A percentile compares a stretch with the other conserved stretches of the same genome.
phyloP scores from a whole-genome alignment of 2,797 vertebrate species.

The Helarctos malayanus region DNA sequence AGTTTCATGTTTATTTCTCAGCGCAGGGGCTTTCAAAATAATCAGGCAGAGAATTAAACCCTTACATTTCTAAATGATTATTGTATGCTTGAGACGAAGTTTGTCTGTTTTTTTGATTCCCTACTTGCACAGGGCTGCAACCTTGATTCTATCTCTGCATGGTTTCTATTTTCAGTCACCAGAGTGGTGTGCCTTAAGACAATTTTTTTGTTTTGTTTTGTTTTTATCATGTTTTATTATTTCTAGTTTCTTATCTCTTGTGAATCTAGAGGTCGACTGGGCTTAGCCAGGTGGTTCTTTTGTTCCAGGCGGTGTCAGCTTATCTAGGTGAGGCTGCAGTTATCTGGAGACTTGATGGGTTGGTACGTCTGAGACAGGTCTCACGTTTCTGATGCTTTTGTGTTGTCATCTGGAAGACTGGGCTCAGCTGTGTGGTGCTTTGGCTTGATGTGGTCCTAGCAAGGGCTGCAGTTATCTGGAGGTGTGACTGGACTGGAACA shows the following conservation, averaged over 20 bases:
- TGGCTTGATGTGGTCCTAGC: not conserved
- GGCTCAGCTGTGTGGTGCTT: not conserved
- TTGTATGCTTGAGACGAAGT: not conserved
- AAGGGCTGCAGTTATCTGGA: not conserved
- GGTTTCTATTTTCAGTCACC: not conserved
- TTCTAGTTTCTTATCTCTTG: not conserved
- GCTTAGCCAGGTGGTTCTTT: not conserved
- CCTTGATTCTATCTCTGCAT: not conserved
- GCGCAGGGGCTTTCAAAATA: not conserved
- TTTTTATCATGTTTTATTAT: not conserved
- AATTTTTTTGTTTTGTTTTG: not conserved
- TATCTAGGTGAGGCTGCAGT: not conserved
- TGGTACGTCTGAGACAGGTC: not conserved
- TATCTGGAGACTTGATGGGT: not conserved
- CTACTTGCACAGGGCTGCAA: not conserved
- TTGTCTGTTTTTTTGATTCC: not conserved
- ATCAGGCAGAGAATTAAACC: not conserved
- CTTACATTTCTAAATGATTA: not conserved
- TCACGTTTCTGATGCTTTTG: not conserved
- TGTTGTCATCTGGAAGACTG: not conserved
- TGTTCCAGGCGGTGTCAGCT: not conserved
- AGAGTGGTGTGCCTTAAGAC: not conserved
- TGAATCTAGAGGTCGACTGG: not conserved
- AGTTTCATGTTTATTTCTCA: conserved; percentile 3
- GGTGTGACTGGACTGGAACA: not conserved